Percentiles rank a stretch among this genome's conserved stretches.
Conservation (phyloP, 1,140 invertebrate genomes). For the Choristoneura fumiferana region DNA sequence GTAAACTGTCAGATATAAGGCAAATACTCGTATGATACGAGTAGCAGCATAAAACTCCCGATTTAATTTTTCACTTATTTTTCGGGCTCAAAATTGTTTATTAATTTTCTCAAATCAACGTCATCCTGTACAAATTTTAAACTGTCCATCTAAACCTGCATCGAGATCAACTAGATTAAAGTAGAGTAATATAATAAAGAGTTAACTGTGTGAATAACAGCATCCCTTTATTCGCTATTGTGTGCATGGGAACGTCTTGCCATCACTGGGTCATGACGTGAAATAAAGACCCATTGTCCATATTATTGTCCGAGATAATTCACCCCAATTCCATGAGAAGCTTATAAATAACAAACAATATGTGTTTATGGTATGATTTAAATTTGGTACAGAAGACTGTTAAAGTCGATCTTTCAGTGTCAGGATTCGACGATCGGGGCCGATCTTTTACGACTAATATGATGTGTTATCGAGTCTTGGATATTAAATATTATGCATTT, state of each 20-base stretch:
- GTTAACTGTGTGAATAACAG: conserved; percentile 77
- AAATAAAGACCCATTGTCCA: conserved; percentile 39
- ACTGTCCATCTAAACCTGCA: conserved; percentile 5
- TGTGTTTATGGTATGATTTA: conserved; percentile 10
- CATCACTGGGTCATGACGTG: conserved; percentile 45
- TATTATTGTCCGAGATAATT: conserved; percentile 44
- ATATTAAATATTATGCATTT: too few species aligned
- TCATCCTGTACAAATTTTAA: conserved; percentile 24
- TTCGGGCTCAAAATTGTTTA: too few species aligned
- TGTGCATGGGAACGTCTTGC: conserved; percentile 63
- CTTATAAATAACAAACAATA: conserved; percentile 3
- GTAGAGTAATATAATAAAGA: conserved; percentile 53
- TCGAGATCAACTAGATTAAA: conserved; percentile 30
- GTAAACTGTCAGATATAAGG: too few species aligned
- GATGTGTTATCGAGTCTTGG: too few species aligned
- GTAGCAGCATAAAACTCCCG: too few species aligned
- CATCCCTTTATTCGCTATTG: conserved; percentile 71
- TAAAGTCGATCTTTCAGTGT: too few species aligned
- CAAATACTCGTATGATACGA: too few species aligned
- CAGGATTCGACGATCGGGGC: too few species aligned
- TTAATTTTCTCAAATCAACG: too few species aligned
- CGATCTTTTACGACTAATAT: too few species aligned
- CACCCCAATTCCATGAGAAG: conserved; percentile 22
- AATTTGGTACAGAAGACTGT: not conserved
- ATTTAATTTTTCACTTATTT: too few species aligned